Conservation (phyloP, 2,113 vertebrate genomes). For the Ibidorhyncha struthersii region DNA sequence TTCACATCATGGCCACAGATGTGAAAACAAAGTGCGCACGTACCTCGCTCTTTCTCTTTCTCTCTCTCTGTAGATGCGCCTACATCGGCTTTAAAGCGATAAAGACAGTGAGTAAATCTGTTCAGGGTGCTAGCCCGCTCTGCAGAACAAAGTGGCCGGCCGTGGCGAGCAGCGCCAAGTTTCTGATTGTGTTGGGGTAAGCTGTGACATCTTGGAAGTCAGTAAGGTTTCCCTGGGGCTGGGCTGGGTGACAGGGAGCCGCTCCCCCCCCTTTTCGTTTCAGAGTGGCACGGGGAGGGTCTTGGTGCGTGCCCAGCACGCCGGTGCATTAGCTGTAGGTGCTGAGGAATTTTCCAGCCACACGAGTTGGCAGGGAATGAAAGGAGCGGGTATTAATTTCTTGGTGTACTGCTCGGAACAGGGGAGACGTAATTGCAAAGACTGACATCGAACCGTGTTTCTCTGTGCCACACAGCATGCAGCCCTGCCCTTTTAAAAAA, state of each 20-base stretch:
- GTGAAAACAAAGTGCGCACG: slow-evolving; percentile 10
- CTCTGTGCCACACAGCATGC: slow-evolving; percentile 57
- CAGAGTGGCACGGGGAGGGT: not conserved
- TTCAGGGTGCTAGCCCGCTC: not conserved
- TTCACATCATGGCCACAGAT: slow-evolving; percentile 54
- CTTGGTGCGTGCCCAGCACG: slow-evolving; percentile 15
- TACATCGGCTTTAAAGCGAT: not conserved
- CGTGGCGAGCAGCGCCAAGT: not conserved
- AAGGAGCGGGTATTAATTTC: slow-evolving; percentile 66
- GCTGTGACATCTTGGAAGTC: not conserved
- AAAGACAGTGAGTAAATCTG: not conserved
- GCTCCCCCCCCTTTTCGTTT: not conserved
- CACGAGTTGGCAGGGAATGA: slow-evolving; percentile 63
- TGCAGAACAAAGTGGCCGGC: not conserved
- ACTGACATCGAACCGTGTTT: not conserved
- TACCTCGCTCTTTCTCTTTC: not conserved
- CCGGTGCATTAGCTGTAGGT: not conserved
- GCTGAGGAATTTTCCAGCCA: slow-evolving; percentile 58
- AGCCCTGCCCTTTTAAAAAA: slow-evolving; percentile 6
- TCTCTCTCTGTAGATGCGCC: not conserved
- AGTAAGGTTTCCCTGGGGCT: not conserved
- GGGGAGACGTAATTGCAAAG: not conserved
- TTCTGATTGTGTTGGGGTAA: not conserved
- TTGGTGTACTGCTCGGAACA: not conserved
- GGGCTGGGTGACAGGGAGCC: not conserved